Evolutionary conservation across 2,888 invertebrate species (phyloP), one percentile per base, ranked within the genome.

Genomic region (Agrochola lychnidis): DNA sequence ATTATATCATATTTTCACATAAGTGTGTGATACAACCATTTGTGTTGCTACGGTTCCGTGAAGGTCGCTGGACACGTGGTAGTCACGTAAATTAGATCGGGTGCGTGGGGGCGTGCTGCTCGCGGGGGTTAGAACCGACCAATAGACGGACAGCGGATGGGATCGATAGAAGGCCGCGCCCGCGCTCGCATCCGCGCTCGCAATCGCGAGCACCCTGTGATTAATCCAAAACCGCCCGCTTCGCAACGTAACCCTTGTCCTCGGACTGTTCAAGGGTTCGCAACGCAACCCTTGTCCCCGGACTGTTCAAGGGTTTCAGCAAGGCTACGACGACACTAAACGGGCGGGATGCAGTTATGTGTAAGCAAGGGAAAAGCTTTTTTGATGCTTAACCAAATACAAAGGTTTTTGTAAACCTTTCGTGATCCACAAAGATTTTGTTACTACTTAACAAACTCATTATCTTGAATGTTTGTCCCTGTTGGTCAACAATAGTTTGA

Each of bases 41-140:
- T 90, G 88, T 87, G 82, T 88, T 91, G 88, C 81, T 78, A 85
- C 82, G 85, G 87, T 84, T 81, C 87, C 89, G 90, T 93, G 93
- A 94, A 94, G 94, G 92, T 93, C 92, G 91, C 83, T 80, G 86
- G 90, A 91, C 93, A 94, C 92, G 93, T 94, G 93, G 91, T 91
- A 87, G 87, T 88, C 87, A 92, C 90, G 92, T 93, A 91, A 91
- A 91, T 89, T 90, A 88, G 89, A 90, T 87, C 90, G 91, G 90
- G 82, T 82, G 84, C 84, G 84, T 83, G 83, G 85, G 88, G 89
- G 89, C 85, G 88, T 87, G 89, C 79, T 90, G 87, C 86, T 79
- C 77, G 87, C 81, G 83, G 87, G 85, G 87, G 82, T 83, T 75
- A 78, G 76, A 81, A 83, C 42, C 69, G 88, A 78, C 89, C 89